phyloP scores from a whole-genome alignment of 2,888 invertebrate species.

The Cantharis flavilabris region DNA sequence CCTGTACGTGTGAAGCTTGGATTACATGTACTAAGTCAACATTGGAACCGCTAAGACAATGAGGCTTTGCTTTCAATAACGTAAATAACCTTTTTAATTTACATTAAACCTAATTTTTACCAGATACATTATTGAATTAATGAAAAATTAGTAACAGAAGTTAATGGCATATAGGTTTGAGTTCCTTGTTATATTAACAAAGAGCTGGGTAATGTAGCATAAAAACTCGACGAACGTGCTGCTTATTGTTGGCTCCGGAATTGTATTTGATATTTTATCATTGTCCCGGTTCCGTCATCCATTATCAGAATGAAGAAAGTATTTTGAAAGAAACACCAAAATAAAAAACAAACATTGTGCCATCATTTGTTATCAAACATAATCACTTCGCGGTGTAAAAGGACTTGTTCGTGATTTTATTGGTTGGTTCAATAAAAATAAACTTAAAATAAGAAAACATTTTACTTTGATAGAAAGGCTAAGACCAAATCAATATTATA shows the following conservation, averaged over 20 bases:
- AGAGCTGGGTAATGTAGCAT: constrained; percentile 26
- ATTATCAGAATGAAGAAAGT: constrained; percentile 23
- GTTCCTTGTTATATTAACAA: constrained; percentile 2
- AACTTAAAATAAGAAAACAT: neutral
- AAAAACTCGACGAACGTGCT: constrained; percentile 23
- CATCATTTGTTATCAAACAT: constrained; percentile 18
- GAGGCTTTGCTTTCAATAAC: neutral
- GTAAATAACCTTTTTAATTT: neutral
- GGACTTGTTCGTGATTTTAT: neutral
- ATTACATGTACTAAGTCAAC: constrained; percentile 35
- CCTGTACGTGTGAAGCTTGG: constrained; percentile 35
- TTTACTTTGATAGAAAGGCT: neutral
- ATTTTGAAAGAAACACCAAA: constrained; percentile 17
- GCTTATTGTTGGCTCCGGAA: constrained; percentile 24
- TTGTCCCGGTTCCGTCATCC: constrained; percentile 24
- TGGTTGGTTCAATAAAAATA: neutral
- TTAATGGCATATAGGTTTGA: constrained; percentile 1
- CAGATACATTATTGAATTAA: neutral
- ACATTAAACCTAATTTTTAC: neutral
- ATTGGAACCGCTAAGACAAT: constrained; percentile 15
- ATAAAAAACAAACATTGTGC: constrained; percentile 9
- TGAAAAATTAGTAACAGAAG: constrained; percentile 12
- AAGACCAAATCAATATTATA: neutral
- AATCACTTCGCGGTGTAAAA: neutral
- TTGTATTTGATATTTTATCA: constrained; percentile 27